Evolutionary conservation across 2,797 vertebrate genomes (phyloP).

Genomic region (Sphenopsis melanotis): DNA sequence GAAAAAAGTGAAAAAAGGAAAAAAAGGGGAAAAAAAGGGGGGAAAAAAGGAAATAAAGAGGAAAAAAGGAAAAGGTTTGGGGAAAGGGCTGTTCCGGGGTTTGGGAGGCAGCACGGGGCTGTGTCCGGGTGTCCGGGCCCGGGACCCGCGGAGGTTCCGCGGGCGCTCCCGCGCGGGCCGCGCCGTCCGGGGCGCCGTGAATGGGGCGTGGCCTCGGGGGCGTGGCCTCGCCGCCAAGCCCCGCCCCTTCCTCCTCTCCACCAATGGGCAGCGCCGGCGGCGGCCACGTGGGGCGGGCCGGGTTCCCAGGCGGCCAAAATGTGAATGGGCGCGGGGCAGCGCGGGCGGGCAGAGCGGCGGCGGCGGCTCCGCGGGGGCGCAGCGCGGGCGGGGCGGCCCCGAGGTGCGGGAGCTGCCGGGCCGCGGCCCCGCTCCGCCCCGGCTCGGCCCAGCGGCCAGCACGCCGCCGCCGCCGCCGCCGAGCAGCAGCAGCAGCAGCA

Average conservation of each 20-base stretch:
- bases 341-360: constrained; percentile 60
- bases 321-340: constrained; percentile 86
- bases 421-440: constrained; percentile 1
- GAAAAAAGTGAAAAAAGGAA: no score
- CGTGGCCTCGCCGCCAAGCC: rapidly evolving
- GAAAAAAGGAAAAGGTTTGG: no score
- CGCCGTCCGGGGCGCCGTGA: background rate
- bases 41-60: no score
- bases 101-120: no score
- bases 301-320: constrained; percentile 64
- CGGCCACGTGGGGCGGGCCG: constrained; percentile 66
- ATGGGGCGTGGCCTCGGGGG: background rate
- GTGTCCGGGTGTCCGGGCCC: background rate
- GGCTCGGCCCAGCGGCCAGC: background rate
- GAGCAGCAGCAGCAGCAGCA: background rate
- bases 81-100: no score
- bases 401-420: no score
- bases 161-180: background rate
- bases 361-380: background rate
- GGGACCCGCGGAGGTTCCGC: no score
- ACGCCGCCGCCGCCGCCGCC: background rate
- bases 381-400: no score
- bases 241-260: background rate
- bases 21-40: no score
- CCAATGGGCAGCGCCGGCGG: constrained; percentile 45